These are phyloP conservation scores for Phylloscopus trochilus DNA, from an alignment of 2,113 vertebrate genomes.

Conservation along the genomic window DNA sequence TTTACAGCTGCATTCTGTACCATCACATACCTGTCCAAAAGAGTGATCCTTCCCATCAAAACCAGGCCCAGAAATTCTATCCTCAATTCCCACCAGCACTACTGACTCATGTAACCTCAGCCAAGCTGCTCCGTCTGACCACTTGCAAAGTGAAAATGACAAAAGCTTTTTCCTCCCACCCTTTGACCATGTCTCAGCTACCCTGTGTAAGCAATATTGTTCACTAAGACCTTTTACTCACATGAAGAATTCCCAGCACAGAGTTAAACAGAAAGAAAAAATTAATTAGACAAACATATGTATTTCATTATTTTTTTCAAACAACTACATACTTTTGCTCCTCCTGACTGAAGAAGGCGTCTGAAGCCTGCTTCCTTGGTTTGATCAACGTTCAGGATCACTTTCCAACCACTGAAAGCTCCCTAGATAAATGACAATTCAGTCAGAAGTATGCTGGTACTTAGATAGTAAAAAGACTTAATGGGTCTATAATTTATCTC, in stretches of 20 bases:
- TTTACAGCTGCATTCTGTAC: not conserved
- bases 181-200: not conserved
- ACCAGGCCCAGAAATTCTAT: not conserved
- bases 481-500: not conserved
- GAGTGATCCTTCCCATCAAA: not conserved
- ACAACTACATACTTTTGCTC: conserved; percentile 81
- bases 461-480: not conserved
- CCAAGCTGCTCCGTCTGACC: not conserved
- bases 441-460: not conserved
- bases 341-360: conserved; percentile 92
- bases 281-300: not conserved
- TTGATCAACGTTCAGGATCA: conserved; percentile 93
- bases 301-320: not conserved
- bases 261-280: not conserved
- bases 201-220: not conserved
- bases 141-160: not conserved
- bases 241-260: not conserved
- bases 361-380: conserved; percentile 91
- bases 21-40: not conserved
- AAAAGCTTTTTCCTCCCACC: not conserved
- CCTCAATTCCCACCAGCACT: not conserved
- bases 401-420: conserved; percentile 95
- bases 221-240: not conserved
- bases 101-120: not conserved
- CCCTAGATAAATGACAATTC: conserved; percentile 74